phyloP scores from a whole-genome alignment of 2,113 vertebrate genomes.

The Myiozetetes cayanensis region DNA sequence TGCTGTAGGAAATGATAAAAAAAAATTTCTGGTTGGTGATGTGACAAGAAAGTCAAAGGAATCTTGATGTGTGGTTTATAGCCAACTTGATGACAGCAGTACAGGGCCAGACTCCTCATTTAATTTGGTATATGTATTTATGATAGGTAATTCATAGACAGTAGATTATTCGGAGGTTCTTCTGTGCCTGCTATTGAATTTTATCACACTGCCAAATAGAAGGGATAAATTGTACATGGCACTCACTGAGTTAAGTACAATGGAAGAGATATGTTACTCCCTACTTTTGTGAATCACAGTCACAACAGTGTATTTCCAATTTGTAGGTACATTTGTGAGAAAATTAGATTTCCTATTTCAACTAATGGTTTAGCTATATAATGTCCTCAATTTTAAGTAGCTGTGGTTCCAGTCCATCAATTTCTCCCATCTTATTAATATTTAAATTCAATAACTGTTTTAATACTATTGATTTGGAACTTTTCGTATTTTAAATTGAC shows the following conservation, averaged over 20 bases:
- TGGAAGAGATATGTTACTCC: neutral
- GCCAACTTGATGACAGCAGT: neutral
- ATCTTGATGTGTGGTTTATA: neutral
- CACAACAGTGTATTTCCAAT: constrained; percentile 28
- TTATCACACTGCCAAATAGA: neutral
- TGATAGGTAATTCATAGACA: neutral
- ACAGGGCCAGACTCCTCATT: neutral
- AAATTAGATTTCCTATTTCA: constrained; percentile 60
- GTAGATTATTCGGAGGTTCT: neutral
- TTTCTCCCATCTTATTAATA: constrained; percentile 64
- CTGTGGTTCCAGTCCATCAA: constrained; percentile 49
- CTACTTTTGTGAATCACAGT: neutral
- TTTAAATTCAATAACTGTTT: constrained; percentile 68
- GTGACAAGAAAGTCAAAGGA: neutral
- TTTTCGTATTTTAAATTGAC: constrained; percentile 41
- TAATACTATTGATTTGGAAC: constrained; percentile 64
- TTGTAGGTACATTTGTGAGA: constrained; percentile 31
- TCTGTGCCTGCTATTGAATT: neutral
- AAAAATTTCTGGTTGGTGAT: neutral
- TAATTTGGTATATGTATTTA: neutral
- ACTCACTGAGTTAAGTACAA: neutral
- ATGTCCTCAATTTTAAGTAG: constrained; percentile 29
- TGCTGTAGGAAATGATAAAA: neutral
- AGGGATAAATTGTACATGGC: neutral
- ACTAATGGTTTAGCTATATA: constrained; percentile 40